Percentiles rank a stretch among this genome's conserved stretches.
phyloP scores from a whole-genome alignment of 92 coral and sea anemone genomes.

The Isaurus tuberculatus region DNA sequence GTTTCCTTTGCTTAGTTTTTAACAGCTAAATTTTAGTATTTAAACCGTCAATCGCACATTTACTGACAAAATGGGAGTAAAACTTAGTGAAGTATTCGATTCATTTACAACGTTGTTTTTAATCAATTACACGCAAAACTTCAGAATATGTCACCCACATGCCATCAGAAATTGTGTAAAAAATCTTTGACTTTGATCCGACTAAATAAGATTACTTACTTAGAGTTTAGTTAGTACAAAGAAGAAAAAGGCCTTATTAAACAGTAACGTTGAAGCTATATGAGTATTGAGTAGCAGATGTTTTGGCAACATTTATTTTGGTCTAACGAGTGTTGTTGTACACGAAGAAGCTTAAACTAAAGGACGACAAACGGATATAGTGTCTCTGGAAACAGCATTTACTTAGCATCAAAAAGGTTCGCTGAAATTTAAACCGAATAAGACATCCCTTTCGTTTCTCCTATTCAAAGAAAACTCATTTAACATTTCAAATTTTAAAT shows the following conservation, averaged over 20 bases:
- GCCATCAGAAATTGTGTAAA: neutral
- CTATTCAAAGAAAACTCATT: neutral
- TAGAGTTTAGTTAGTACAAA: neutral
- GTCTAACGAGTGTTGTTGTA: neutral
- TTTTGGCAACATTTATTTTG: neutral
- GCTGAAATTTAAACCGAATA: neutral
- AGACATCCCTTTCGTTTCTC: neutral
- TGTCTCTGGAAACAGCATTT: slow-evolving; percentile 38
- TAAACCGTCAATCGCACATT: neutral
- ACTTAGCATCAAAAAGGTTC: neutral
- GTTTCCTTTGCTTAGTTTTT: no score
- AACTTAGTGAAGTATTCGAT: no score
- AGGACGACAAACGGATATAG: neutral
- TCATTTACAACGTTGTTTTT: no score
- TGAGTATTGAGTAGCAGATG: neutral
- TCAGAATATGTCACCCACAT: neutral
- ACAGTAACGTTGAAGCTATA: neutral
- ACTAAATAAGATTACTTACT: neutral
- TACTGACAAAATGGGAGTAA: neutral
- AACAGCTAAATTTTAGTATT: no score
- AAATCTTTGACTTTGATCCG: neutral
- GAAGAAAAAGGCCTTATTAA: neutral
- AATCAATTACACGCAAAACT: neutral
- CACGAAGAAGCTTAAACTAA: neutral
- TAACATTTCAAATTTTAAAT: neutral